Conservation (phyloP, 2,113 vertebrate genomes). For the Xiphophorus maculatus region DNA sequence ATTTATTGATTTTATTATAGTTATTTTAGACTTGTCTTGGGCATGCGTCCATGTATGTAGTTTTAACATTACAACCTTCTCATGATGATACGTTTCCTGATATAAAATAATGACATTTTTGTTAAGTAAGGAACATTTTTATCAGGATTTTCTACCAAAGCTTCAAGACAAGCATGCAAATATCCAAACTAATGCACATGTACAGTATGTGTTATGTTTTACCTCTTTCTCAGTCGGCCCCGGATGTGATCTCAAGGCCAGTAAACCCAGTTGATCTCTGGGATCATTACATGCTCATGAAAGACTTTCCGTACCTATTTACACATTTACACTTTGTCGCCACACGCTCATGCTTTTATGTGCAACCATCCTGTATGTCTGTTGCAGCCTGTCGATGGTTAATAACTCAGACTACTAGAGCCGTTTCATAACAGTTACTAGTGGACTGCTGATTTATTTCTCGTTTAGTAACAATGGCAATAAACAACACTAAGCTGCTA, state of each 20-base stretch:
- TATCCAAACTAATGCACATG: neutral
- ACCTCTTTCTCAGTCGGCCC: neutral
- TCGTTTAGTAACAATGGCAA: neutral
- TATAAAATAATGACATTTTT: too few species aligned
- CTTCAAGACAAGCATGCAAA: too few species aligned
- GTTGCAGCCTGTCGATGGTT: constrained; percentile 8
- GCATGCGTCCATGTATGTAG: too few species aligned
- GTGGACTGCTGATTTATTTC: neutral
- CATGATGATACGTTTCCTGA: too few species aligned
- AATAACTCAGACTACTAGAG: neutral
- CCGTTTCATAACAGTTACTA: neutral
- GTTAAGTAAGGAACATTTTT: too few species aligned
- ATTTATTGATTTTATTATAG: too few species aligned
- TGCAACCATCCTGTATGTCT: neutral
- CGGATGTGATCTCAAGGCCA: constrained; percentile 20
- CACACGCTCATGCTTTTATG: constrained; percentile 25
- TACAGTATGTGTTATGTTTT: neutral
- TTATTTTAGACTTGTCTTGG: too few species aligned
- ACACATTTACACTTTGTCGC: constrained; percentile 60
- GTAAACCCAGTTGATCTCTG: constrained; percentile 61
- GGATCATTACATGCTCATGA: constrained; percentile 38
- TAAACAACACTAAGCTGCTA: constrained; percentile 1
- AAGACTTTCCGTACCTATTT: constrained; percentile 39
- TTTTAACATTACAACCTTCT: too few species aligned
- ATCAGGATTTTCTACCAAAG: too few species aligned